A percentile compares a stretch with the other conserved stretches of the same genome.
phyloP scores from a whole-genome alignment of 1,140 invertebrate species.

The Atopsyche davidsoni region DNA sequence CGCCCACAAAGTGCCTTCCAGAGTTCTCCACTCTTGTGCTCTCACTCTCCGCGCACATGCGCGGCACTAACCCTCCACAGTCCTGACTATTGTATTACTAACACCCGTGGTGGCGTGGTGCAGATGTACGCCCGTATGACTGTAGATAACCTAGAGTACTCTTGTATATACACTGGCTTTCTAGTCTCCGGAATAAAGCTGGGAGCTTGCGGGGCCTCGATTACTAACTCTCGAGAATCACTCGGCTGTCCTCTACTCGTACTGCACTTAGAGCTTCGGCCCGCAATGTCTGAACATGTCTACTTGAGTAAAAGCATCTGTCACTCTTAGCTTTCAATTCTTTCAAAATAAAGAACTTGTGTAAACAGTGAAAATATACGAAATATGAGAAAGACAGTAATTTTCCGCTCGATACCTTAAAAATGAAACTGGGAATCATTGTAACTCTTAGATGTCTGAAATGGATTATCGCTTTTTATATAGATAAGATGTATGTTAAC shows the following conservation, averaged over 20 bases:
- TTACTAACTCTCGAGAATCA: background rate
- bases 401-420: background rate
- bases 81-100: background rate
- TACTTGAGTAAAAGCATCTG: constrained; percentile 1
- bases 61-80: background rate
- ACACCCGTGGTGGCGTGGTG: background rate
- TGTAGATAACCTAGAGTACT: background rate
- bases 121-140: background rate
- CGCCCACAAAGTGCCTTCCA: constrained; percentile 41
- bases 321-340: background rate
- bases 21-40: constrained; percentile 45
- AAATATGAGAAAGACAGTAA: background rate
- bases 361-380: background rate
- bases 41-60: background rate
- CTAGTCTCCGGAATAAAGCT: background rate
- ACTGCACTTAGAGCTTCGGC: background rate
- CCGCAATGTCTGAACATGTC: too few species aligned
- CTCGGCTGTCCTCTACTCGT: background rate
- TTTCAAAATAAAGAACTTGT: constrained; percentile 1
- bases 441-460: constrained; percentile 19
- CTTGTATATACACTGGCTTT: constrained; percentile 1
- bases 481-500: constrained; percentile 31
- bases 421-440: constrained; percentile 29
- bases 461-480: constrained; percentile 23
- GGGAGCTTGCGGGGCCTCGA: constrained; percentile 5